Percentiles rank a stretch among this genome's conserved stretches.
Evolutionary conservation across 2,797 vertebrate genomes (phyloP).

Genomic region (Onychomys torridus): DNA sequence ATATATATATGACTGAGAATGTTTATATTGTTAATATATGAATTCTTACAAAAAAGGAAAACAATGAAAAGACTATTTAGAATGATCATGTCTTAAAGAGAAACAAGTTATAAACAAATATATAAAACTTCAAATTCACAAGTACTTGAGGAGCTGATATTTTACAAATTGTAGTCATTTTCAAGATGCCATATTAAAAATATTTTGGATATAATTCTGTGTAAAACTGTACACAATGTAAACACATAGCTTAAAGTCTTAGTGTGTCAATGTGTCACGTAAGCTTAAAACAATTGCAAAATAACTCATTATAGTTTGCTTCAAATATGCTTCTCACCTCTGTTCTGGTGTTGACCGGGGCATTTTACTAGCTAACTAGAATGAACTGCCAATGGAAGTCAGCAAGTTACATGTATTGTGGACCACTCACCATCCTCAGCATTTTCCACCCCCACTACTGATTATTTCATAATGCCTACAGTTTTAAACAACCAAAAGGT

Average conservation of each 20-base stretch:
- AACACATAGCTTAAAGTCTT: neutral
- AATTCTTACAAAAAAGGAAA: slow-evolving; percentile 39
- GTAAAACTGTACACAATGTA: neutral
- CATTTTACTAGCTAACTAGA: neutral
- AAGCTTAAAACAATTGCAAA: slow-evolving; percentile 37
- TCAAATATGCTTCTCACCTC: neutral
- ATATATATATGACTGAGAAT: neutral
- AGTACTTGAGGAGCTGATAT: slow-evolving; percentile 6
- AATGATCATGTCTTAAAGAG: slow-evolving; percentile 13
- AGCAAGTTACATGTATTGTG: slow-evolving; percentile 5
- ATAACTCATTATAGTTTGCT: neutral
- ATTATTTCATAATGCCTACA: neutral
- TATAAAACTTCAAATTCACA: neutral
- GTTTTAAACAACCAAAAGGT: neutral
- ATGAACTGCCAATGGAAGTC: neutral
- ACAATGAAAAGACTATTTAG: neutral
- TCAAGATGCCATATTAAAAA: neutral
- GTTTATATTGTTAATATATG: neutral
- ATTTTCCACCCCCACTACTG: neutral
- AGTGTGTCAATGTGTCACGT: neutral
- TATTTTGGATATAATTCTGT: neutral
- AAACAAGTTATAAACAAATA: slow-evolving; percentile 12
- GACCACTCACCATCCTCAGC: neutral
- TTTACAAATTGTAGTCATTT: slow-evolving; percentile 45
- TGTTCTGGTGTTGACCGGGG: neutral